Conservation (phyloP, 1,140 invertebrate species). For the Leptinotarsa texana region DNA sequence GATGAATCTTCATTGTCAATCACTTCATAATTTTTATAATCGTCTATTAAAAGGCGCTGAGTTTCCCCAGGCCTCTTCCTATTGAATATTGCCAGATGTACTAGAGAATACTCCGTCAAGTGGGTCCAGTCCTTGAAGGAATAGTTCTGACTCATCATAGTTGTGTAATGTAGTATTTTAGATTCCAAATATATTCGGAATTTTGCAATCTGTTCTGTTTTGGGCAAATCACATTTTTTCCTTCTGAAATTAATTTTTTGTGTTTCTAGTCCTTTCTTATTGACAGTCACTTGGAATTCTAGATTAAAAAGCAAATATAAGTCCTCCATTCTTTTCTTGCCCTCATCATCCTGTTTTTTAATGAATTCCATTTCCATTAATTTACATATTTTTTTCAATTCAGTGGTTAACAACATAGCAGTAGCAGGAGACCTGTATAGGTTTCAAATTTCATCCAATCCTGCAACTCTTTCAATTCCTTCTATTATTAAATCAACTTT, state of each 20-base stretch:
- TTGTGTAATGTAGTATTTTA: background rate
- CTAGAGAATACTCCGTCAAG: slow-evolving; percentile 1
- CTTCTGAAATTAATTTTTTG: background rate
- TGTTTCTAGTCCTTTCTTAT: slow-evolving; percentile 5
- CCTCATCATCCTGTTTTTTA: background rate
- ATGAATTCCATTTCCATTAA: slow-evolving; percentile 7
- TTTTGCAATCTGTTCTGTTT: background rate
- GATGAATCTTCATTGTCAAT: slow-evolving; percentile 10
- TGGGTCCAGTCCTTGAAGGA: background rate
- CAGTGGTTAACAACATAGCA: slow-evolving; percentile 8
- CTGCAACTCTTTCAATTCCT: slow-evolving; percentile 12
- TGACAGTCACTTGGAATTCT: slow-evolving; percentile 6
- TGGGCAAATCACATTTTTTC: background rate
- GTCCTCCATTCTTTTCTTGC: background rate
- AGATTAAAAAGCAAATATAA: slow-evolving; percentile 2
- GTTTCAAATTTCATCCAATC: slow-evolving; percentile 9
- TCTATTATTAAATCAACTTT: background rate
- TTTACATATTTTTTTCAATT: slow-evolving; percentile 1
- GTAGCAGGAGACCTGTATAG: background rate
- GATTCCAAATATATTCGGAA: slow-evolving; percentile 6
- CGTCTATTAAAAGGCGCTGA: slow-evolving; percentile 4
- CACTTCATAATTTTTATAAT: background rate
- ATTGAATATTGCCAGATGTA: slow-evolving; percentile 1
- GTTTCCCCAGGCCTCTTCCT: background rate
- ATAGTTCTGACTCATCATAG: background rate